Base-by-base conservation (phyloP, 2,888 invertebrate genomes). In the Hermodice carunculata region DNA sequence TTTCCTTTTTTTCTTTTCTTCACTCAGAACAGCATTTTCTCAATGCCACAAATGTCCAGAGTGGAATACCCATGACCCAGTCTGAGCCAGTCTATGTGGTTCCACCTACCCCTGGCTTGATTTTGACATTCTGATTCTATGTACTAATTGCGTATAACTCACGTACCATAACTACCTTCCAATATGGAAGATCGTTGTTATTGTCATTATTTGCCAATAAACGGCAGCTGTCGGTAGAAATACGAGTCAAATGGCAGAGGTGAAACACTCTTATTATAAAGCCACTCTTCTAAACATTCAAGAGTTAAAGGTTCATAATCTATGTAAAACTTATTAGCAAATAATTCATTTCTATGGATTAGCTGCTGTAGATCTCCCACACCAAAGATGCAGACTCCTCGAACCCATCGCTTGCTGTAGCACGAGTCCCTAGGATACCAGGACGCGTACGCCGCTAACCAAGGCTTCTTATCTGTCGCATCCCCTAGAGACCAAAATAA, bases 261-360 rank as follows among this genome's bases (percentile, higher is more conserved):
- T 49, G 74, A 75, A 3, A 24, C 4, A 11, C 59, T 43, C 49
- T 70, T 74, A 56, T 68, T 59, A 11, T 60, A 49, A 3, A 77
- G 54, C 70, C 70, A 76, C 8, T 68, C 48, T 28, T 70, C 71
- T 61, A 81, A 44, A 49, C 82, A 81, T 24, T 71, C 70, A 43
- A 75, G 69, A 1, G 78, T 77, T 8, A 76, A 69, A 4, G 77
- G 74, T 52, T 82, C 71, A 53, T 59, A 64, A 40, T 77, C 67
- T 4, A 68, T 24, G 57, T 77, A 71, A 57, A 82, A 71, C 64
- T 82, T 82, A 66, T 82, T 83, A 28, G 66, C 78, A 53, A 82
- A 77, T 24, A 81, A 65, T 44, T 80, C 76, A n/a, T 64, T 57
- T 11, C 59, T 64, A 6, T 57, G 53, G 22, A 69, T 48, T 1